Evolutionary conservation across 1,140 invertebrate species (phyloP), one percentile per base, ranked within the genome.

Genomic region (Drosophila pseudoobscura): DNA sequence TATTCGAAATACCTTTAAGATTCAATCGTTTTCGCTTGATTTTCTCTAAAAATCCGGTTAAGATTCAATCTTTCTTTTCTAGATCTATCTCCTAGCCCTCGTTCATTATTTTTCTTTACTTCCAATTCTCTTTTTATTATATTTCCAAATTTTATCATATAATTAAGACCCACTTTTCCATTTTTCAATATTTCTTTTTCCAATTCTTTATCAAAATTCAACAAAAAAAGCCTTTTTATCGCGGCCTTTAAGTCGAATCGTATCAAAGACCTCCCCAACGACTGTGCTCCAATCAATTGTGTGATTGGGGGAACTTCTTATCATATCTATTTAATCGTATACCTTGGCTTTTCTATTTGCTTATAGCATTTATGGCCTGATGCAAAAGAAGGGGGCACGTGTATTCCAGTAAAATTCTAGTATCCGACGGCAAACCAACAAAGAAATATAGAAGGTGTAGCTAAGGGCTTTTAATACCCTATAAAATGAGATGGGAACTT

Each of bases 261-360:
- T 56, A 69, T 69, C 65, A 49, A 69, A 69, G 65, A 69, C 62
- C 65, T 43, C 51, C 45, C 65, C 35, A 39, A 39, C 35, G 35
- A 39, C 35, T 17, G 51, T 52, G 26, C 26, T 46, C n/a, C 50
- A 68, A 56, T 68, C 65, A 69, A 69, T 57, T 49, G 44, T 35
- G 44, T 68, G 51, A 68, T 57, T 69, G 49, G 43, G 26, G 51
- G 31, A 22, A 43, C 11, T 22, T 41, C 62, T 69, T 66, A 69
- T 69, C 65, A 69, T 66, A 69, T 66, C 62, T 49, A 17, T 56
- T 66, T 13, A 2, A 41, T 24, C 17, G 24, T 13, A 29, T 29
- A 3, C 24, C 31, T 24, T 66, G 35, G 29, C 13, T 64, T 66
- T 49, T 7, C 35, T 31, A 17, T 46, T 47, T 47, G 29, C 22